Conservation (phyloP, 2,888 invertebrate species). For the Leucophenga maculata region DNA sequence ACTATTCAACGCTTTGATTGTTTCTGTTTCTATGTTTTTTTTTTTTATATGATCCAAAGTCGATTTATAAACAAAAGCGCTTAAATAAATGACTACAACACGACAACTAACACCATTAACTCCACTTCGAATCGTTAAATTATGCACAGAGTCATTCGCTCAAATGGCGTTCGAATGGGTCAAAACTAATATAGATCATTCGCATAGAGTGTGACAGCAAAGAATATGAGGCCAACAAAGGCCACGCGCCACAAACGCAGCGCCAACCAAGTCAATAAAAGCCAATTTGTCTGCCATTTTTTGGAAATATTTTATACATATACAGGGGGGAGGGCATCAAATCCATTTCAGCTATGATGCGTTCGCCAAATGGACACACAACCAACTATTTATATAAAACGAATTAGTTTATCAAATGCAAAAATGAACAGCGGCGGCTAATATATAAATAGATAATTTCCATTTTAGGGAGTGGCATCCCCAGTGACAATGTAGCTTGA, state of each 20-base stretch:
- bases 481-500: constrained; percentile 7
- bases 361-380: constrained; percentile 21
- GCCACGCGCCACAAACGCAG: constrained; percentile 35
- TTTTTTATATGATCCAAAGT: constrained; percentile 7
- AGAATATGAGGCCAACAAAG: constrained; percentile 29
- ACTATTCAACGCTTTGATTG: constrained; percentile 47
- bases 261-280: constrained; percentile 52
- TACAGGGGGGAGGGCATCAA: constrained; percentile 42
- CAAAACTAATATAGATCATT: constrained; percentile 35
- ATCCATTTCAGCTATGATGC: constrained; percentile 22
- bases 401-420: constrained; percentile 62
- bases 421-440: constrained; percentile 7
- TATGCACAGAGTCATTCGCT: constrained; percentile 51
- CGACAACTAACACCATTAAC: constrained; percentile 66
- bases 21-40: not conserved
- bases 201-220: constrained; percentile 3
- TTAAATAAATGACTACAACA: constrained; percentile 65
- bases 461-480: constrained; percentile 8
- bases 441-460: not conserved
- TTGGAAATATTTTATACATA: constrained; percentile 59
- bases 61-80: constrained; percentile 57
- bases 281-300: constrained; percentile 66
- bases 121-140: constrained; percentile 65
- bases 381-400: constrained; percentile 36
- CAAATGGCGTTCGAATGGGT: constrained; percentile 46